These are phyloP conservation scores for Lamprotornis superbus DNA, from an alignment of 2,113 vertebrate genomes.

Conservation along the genomic window DNA sequence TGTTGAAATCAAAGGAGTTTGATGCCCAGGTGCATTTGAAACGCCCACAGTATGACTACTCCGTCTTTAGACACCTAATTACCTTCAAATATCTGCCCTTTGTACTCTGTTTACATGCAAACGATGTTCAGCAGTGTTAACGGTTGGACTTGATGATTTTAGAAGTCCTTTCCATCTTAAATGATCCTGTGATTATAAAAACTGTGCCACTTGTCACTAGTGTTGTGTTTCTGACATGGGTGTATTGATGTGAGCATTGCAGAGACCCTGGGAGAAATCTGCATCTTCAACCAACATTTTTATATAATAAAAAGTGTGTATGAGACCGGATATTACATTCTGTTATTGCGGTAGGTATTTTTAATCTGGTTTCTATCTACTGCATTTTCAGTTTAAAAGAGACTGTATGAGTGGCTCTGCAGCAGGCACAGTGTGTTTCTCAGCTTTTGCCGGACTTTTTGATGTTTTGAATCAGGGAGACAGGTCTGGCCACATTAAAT, in stretches of 20 bases:
- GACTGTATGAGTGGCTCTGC: neutral
- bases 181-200: neutral
- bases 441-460: neutral
- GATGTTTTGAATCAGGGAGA: neutral
- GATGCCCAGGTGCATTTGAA: neutral
- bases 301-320: neutral
- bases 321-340: neutral
- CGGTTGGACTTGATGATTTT: neutral
- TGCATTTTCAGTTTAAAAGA: neutral
- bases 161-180: neutral
- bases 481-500: neutral
- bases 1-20: neutral
- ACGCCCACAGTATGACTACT: neutral
- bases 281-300: neutral
- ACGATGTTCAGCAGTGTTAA: neutral
- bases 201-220: neutral
- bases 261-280: neutral
- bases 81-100: neutral
- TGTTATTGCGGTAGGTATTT: neutral
- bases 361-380: neutral
- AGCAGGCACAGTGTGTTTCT: neutral
- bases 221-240: neutral
- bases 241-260: neutral
- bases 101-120: neutral
- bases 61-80: neutral